Evolutionary conservation across 2,888 invertebrate genomes (phyloP).

Genomic region (Drosophila suboccidentalis): DNA sequence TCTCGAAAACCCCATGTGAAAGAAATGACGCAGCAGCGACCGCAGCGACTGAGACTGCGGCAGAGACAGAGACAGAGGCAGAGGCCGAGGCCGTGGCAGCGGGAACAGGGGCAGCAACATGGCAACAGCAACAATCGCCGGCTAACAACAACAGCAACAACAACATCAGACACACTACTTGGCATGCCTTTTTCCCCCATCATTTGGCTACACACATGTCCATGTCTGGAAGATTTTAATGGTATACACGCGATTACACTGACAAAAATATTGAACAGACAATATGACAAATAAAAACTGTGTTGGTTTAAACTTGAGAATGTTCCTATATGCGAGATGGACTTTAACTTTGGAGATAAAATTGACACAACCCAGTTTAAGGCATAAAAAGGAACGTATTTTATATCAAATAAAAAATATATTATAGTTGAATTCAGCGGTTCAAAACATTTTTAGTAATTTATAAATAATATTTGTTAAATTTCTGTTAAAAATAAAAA

Average conservation of each 20-base stretch:
- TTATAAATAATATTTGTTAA: too few relatives aligned
- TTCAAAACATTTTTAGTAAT: too few relatives aligned
- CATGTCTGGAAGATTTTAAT: slow-evolving; percentile 53
- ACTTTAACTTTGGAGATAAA: too few relatives aligned
- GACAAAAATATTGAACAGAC: slow-evolving; percentile 21
- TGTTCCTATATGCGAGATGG: too few relatives aligned
- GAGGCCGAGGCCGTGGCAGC: slow-evolving; percentile 21
- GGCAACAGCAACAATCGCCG: slow-evolving; percentile 66
- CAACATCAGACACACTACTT: slow-evolving; percentile 13
- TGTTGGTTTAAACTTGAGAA: neutral
- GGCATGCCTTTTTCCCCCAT: slow-evolving; percentile 59
- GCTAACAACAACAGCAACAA: slow-evolving; percentile 53
- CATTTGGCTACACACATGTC: slow-evolving; percentile 56
- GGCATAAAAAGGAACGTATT: too few relatives aligned
- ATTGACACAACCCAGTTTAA: too few relatives aligned
- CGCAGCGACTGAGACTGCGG: slow-evolving; percentile 19
- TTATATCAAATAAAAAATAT: too few relatives aligned
- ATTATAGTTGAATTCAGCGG: too few relatives aligned
- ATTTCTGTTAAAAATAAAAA: too few relatives aligned
- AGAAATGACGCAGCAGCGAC: slow-evolving; percentile 55
- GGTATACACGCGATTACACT: slow-evolving; percentile 69
- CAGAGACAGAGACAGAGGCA: slow-evolving; percentile 25
- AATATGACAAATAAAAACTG: neutral
- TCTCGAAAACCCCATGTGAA: slow-evolving; percentile 80
- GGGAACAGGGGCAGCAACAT: slow-evolving; percentile 23